phyloP scores from a whole-genome alignment of 1,140 invertebrate genomes.

The Tetramorium alpestre region DNA sequence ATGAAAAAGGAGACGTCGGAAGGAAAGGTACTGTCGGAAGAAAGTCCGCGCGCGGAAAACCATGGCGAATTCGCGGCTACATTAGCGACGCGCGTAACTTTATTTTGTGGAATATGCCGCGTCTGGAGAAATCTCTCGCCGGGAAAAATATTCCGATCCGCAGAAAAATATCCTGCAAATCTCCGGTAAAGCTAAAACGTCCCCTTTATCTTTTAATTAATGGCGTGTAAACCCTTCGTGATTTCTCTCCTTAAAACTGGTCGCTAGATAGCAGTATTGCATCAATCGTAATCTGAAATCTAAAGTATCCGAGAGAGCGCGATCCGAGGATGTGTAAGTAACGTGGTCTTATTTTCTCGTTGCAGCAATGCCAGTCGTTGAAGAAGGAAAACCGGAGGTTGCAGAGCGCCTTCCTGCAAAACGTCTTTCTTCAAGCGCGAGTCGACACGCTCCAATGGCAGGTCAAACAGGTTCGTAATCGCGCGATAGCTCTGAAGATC shows the following conservation, averaged over 20 bases:
- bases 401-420: slow-evolving; percentile 86
- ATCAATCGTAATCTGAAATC: neutral
- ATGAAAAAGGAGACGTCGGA: neutral
- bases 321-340: neutral
- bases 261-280: neutral
- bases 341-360: slow-evolving; percentile 62
- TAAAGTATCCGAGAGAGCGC: neutral
- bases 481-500: slow-evolving; percentile 34
- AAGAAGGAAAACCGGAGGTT: slow-evolving; percentile 86
- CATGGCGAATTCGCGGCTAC: neutral
- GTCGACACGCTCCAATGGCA: slow-evolving; percentile 93
- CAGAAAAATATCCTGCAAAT: neutral
- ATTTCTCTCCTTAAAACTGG: slow-evolving; percentile 5
- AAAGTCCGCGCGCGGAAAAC: slow-evolving; percentile 9
- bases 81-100: neutral
- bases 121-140: neutral
- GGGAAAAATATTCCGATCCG: neutral
- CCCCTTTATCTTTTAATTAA: neutral
- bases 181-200: no score
- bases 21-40: neutral
- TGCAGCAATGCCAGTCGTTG: slow-evolving; percentile 85
- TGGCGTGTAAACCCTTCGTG: neutral
- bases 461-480: slow-evolving; percentile 90
- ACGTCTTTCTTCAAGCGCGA: slow-evolving; percentile 90
- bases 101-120: neutral